These are phyloP conservation scores for Megalopta genalis DNA, from an alignment of 1,140 invertebrate genomes.

Conservation along the genomic window DNA sequence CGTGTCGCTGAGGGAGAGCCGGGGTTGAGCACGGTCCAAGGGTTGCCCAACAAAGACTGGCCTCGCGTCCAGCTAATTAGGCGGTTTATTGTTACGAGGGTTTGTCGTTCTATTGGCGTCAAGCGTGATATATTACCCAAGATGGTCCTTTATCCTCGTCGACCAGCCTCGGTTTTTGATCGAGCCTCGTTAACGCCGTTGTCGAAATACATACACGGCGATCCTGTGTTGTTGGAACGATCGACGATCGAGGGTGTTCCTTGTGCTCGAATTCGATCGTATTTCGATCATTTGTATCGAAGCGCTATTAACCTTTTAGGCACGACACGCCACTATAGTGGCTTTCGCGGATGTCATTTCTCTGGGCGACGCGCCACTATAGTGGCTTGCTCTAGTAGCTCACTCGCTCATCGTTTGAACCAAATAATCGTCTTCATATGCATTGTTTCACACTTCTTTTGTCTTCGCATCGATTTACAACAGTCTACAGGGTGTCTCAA, in stretches of 20 bases:
- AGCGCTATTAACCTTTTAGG: background rate
- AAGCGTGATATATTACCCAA: constrained; percentile 60
- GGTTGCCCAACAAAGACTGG: constrained; percentile 48
- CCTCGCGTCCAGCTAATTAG: constrained; percentile 67
- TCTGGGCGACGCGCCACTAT: too few relatives aligned
- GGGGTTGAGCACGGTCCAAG: constrained; percentile 16
- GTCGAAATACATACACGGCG: background rate
- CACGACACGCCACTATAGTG: too few relatives aligned
- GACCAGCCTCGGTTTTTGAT: background rate
- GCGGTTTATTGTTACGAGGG: constrained; percentile 68
- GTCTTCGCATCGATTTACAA: too few relatives aligned
- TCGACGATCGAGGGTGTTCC: background rate
- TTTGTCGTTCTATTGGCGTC: constrained; percentile 55
- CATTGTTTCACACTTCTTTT: too few relatives aligned
- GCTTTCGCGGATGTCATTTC: too few relatives aligned
- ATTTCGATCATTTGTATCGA: background rate
- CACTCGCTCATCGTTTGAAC: too few relatives aligned
- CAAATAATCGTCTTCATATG: too few relatives aligned
- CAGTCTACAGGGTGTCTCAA: too few relatives aligned
- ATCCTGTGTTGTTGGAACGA: background rate
- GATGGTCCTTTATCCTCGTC: background rate
- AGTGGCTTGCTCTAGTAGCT: too few relatives aligned
- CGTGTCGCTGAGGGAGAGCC: constrained; percentile 14
- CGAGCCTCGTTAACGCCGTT: constrained; percentile 11
- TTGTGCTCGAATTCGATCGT: background rate